Evolutionary conservation across 2,113 vertebrate genomes (phyloP).

Genomic region (Callaeas wilsoni): DNA sequence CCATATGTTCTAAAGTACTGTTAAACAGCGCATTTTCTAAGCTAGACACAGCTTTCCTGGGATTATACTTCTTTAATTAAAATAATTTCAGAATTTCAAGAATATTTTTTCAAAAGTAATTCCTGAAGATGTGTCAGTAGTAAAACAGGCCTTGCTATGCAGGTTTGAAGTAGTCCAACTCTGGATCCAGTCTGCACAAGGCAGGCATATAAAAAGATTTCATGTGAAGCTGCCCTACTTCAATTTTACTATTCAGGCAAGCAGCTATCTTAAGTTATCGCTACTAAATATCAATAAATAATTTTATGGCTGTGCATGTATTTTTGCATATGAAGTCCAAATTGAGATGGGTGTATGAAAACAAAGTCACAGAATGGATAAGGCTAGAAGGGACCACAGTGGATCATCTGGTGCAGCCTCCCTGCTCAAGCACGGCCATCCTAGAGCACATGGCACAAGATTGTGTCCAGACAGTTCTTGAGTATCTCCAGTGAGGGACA

Average conservation of each 20-base stretch:
- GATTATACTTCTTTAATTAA: not conserved
- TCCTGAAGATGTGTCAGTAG: not conserved
- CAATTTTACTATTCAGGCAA: not conserved
- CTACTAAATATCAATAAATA: not conserved
- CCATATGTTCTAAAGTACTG: not conserved
- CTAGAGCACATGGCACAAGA: not conserved
- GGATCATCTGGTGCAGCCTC: not conserved
- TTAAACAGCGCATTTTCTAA: not conserved
- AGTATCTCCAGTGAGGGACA: not conserved
- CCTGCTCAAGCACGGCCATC: not conserved
- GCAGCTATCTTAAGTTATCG: not conserved
- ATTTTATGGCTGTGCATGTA: not conserved
- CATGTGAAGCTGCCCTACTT: not conserved
- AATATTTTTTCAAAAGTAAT: not conserved
- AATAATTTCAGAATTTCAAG: not conserved
- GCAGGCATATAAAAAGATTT: not conserved
- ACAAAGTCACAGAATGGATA: not conserved
- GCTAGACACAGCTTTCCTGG: not conserved
- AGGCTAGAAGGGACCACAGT: not conserved
- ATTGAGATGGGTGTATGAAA: not conserved
- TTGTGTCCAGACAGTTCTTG: not conserved
- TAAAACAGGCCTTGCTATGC: not conserved
- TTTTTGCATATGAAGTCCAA: not conserved
- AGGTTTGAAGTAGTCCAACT: not conserved
- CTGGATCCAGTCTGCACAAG: not conserved